These are phyloP conservation scores for Latheticus oryzae DNA, from an alignment of 2,888 invertebrate genomes.

Conservation along the genomic window DNA sequence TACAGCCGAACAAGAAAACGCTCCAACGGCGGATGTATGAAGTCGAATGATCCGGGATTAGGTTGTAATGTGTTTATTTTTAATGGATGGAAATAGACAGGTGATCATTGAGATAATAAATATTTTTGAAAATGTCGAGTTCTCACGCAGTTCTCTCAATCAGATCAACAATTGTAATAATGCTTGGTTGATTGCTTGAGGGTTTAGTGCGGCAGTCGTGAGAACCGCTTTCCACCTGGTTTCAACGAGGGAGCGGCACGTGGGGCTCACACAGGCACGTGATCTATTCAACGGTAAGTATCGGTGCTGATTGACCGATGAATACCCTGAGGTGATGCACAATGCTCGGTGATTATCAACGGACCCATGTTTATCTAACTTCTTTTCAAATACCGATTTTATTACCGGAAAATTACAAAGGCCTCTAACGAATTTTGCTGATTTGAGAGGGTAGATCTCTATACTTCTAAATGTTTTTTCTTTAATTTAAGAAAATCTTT, in stretches of 20 bases:
- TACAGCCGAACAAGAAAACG: slow-evolving; percentile 57
- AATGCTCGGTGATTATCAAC: slow-evolving; percentile 62
- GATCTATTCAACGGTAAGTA: slow-evolving; percentile 61
- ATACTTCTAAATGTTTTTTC: too few species aligned
- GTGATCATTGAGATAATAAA: slow-evolving; percentile 43
- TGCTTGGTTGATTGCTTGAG: slow-evolving; percentile 54
- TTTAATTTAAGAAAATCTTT: too few species aligned
- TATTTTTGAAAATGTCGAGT: too few species aligned
- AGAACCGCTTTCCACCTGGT: slow-evolving; percentile 57
- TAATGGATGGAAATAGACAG: slow-evolving; percentile 50
- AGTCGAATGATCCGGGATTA: slow-evolving; percentile 54
- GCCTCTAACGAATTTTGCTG: slow-evolving; percentile 21
- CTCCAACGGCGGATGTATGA: slow-evolving; percentile 50
- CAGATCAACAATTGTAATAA: slow-evolving; percentile 54
- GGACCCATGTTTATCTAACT: slow-evolving; percentile 55
- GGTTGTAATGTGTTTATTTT: slow-evolving; percentile 48
- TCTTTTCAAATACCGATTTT: slow-evolving; percentile 49
- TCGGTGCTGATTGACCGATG: slow-evolving; percentile 62
- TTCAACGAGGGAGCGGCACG: slow-evolving; percentile 52
- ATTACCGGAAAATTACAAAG: slow-evolving; percentile 38
- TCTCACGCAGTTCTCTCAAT: too few species aligned
- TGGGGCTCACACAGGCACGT: slow-evolving; percentile 55
- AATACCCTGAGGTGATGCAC: slow-evolving; percentile 59
- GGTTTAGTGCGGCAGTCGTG: slow-evolving; percentile 53
- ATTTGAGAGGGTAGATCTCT: too few species aligned